Evolutionary conservation across 2,888 invertebrate genomes (phyloP).

Genomic region (Spisula solida): DNA sequence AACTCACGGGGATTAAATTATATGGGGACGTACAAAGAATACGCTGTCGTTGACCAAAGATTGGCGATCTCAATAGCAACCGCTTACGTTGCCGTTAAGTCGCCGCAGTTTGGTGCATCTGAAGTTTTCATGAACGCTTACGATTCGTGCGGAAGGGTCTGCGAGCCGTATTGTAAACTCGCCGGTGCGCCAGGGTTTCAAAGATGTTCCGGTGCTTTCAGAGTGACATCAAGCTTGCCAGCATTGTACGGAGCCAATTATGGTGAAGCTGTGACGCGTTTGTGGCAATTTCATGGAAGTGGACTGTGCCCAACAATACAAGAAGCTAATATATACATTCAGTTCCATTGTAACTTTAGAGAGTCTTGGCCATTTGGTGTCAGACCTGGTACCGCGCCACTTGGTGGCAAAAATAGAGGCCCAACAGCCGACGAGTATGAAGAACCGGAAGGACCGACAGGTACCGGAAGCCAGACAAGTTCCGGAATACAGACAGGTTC

Average conservation of each 20-base stretch:
- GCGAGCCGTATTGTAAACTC: conserved; percentile 72
- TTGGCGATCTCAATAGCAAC: conserved; percentile 79
- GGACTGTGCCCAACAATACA: conserved; percentile 67
- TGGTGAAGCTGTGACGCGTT: conserved; percentile 71
- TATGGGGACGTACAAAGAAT: conserved; percentile 82
- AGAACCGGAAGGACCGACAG: conserved; percentile 32
- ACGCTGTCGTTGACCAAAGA: conserved; percentile 79
- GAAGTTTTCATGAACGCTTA: conserved; percentile 73
- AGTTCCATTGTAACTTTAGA: conserved; percentile 75
- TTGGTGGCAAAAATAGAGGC: neutral
- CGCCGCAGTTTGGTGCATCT: conserved; percentile 70
- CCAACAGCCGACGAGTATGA: conserved; percentile 27
- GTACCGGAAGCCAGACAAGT: neutral
- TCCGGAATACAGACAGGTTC: conserved; percentile 14
- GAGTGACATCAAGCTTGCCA: conserved; percentile 70
- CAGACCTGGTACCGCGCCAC: neutral
- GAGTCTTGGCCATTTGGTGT: conserved; percentile 72
- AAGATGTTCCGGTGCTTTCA: conserved; percentile 72
- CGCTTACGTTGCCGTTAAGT: conserved; percentile 81
- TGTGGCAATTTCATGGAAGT: conserved; percentile 69
- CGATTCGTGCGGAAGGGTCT: conserved; percentile 76
- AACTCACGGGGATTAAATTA: conserved; percentile 81
- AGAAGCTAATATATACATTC: conserved; percentile 68
- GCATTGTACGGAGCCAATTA: conserved; percentile 73
- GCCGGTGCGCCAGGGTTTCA: conserved; percentile 54